Conservation (phyloP, 2,888 invertebrate genomes). For the Drosophila nigricruria region DNA sequence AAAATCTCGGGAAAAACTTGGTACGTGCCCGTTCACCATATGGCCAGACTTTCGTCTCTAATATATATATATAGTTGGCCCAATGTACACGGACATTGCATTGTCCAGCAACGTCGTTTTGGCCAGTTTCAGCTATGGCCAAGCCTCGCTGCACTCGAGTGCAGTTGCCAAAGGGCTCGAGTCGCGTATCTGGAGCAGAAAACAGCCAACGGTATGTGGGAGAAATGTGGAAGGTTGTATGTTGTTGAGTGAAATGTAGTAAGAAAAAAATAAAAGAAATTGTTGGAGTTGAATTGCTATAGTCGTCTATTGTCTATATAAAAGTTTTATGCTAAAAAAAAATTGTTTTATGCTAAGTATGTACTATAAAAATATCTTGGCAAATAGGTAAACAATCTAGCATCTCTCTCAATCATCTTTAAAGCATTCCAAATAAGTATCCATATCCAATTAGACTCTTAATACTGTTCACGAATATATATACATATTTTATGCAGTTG, state of each 20-base stretch:
- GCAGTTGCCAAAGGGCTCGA: constrained; percentile 70
- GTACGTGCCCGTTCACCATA: constrained; percentile 61
- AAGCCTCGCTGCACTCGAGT: constrained; percentile 75
- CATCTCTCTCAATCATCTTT: not conserved
- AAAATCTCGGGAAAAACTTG: constrained; percentile 51
- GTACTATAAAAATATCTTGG: not conserved
- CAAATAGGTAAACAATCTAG: not conserved
- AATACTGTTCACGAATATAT: not conserved
- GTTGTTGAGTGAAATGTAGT: constrained; percentile 22
- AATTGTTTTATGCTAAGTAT: no score
- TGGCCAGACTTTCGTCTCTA: constrained; percentile 54
- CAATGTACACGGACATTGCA: constrained; percentile 19
- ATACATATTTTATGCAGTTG: not conserved
- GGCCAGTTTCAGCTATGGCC: constrained; percentile 38
- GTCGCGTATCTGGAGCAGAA: constrained; percentile 72
- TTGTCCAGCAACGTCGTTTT: constrained; percentile 16
- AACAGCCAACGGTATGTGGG: constrained; percentile 42
- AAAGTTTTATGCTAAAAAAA: not conserved
- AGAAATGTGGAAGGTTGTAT: constrained; percentile 18
- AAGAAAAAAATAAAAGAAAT: not conserved
- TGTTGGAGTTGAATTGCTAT: not conserved
- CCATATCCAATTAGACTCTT: not conserved
- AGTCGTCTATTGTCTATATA: not conserved
- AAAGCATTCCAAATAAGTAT: not conserved
- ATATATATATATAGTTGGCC: constrained; percentile 8